Percentiles rank a stretch among this genome's conserved stretches.
Conservation (phyloP, 2,113 vertebrate genomes). For the Natator depressus region DNA sequence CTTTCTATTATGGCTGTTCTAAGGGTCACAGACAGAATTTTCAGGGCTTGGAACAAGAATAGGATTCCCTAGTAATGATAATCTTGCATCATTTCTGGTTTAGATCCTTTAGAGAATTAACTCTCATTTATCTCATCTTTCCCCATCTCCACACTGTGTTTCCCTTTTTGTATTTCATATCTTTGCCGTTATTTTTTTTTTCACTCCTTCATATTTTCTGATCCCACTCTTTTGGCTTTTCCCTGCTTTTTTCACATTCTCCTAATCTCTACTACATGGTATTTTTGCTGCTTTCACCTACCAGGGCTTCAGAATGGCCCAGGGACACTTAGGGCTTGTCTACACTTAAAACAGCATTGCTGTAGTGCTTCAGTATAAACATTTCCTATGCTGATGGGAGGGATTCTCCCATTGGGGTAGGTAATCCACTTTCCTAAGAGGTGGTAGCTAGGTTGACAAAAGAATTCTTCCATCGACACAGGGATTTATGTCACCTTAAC, state of each 20-base stretch:
- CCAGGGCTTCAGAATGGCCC: background rate
- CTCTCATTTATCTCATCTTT: accelerated
- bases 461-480: background rate
- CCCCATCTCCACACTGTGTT: background rate
- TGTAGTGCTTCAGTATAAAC: background rate
- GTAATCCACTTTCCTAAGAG: background rate
- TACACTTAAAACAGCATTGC: background rate
- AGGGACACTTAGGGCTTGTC: background rate
- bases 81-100: background rate
- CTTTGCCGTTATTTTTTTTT: background rate
- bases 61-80: background rate
- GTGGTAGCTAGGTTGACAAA: background rate
- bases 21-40: background rate
- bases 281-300: background rate
- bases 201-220: background rate
- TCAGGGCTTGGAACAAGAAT: background rate
- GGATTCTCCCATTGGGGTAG: background rate
- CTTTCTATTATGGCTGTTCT: background rate
- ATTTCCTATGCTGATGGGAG: background rate
- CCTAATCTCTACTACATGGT: background rate
- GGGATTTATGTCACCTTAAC: background rate
- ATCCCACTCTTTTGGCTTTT: background rate
- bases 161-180: background rate
- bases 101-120: background rate
- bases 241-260: background rate